Percentiles rank a stretch among this genome's conserved stretches.
These are phyloP conservation scores for human (Homo sapiens) DNA, from an alignment of 2,113 vertebrate species.

Conservation along the genomic window GRCh38 chr1:147484001-147484500, in stretches of 20 bases:
- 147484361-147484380: neutral
- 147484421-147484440: neutral
- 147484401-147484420: neutral
- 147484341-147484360: neutral
- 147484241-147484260: neutral
- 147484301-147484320: neutral
- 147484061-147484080: neutral
- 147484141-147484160: neutral
- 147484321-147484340: neutral
- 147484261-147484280: neutral
- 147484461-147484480: neutral
- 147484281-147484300: neutral
- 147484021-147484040: neutral
- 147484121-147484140: neutral
- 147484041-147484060: neutral
- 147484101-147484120: neutral
- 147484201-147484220: neutral
- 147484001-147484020: neutral
- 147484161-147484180: neutral
- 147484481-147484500: neutral
- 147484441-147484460: neutral
- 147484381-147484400: neutral
- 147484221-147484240: neutral
- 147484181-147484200: neutral
- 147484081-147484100: neutral